A percentile compares a stretch with the other conserved stretches of the same genome.
Conservation (phyloP, 2,888 invertebrate species). For the Nymphalis polychloros region DNA sequence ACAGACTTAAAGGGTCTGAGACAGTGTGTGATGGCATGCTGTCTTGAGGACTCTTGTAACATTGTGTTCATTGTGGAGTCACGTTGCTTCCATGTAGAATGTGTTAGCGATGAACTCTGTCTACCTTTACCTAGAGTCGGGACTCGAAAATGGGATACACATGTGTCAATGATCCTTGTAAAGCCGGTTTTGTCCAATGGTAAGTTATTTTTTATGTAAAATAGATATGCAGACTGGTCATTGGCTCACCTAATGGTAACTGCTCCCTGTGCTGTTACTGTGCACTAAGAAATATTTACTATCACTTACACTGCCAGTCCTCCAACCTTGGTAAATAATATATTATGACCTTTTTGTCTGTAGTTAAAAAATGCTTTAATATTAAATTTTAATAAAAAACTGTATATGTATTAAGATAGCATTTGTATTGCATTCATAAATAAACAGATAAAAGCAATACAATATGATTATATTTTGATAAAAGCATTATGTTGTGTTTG, state of each 20-base stretch:
- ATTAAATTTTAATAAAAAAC: too few species aligned
- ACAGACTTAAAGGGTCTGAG: conserved; percentile 77
- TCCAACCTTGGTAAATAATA: too few species aligned
- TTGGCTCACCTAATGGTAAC: not conserved
- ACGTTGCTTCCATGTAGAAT: conserved; percentile 89
- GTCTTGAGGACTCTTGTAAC: conserved; percentile 86
- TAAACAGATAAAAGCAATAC: not conserved
- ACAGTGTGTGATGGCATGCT: conserved; percentile 86
- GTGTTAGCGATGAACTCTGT: conserved; percentile 86
- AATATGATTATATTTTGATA: not conserved
- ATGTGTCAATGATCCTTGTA: conserved; percentile 89
- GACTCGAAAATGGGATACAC: conserved; percentile 80
- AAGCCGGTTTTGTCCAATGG: conserved; percentile 84
- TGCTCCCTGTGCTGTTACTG: too few species aligned
- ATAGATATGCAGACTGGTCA: not conserved
- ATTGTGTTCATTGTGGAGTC: conserved; percentile 89
- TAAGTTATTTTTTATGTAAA: conserved; percentile 43
- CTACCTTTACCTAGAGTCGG: conserved; percentile 82
- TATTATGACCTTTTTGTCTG: too few species aligned
- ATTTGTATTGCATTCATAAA: too few species aligned
- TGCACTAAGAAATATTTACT: too few species aligned
- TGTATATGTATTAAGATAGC: too few species aligned
- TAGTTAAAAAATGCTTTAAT: too few species aligned
- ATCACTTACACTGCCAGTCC: too few species aligned
- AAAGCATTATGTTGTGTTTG: not conserved